Evolutionary conservation across 1,140 invertebrate genomes (phyloP), one percentile per base, ranked within the genome.

Genomic region (Gryon sp.): DNA sequence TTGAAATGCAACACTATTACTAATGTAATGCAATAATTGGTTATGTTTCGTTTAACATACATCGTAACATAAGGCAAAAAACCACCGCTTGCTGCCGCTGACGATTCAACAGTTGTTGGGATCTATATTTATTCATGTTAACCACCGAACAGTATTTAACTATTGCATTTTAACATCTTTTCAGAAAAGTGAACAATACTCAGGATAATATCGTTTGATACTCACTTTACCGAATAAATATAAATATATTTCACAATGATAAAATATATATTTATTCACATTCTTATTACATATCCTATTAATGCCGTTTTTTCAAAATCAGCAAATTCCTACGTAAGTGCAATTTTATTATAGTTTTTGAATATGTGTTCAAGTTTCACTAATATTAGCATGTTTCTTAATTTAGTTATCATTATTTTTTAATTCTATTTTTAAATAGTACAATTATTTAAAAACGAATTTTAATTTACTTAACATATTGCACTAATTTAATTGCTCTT

Each of bases 61-160:
- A 36, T 20, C 7, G 11, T 15, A 38, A 38, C 28, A 30, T 62
- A 48, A 62, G 32, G 15, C 43, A 43, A 28, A 55, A 40, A 48
- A 38, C 43, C n/a, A 36, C 16, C 6, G 6, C 32, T 9, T 18
- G 24, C 11, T 57, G 16, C 40, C 41, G 53, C 24, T 43, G 28
- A 22, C 41, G 41, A 46, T 9, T 60, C 55, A 60, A 63, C 59
- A 63, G 59, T 50, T 63, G 59, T 50, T 52, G 34, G 6, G 41
- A 46, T 18, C 36, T 60, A 60, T 60, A 60, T 62, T 38, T 48
- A 48, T 48, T 40, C 11, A 62, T 40, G 14, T 28, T 50, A 28
- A 38, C 32, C 19, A 34, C 7, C 15, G n/a, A 38, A 26, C 57
- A 62, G 15, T 48, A 62, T 38, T 48, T 1, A 3, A 62, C 8